A percentile compares a stretch with the other conserved stretches of the same genome.
Evolutionary conservation across 2,888 invertebrate species (phyloP).

Genomic region (Scaptomyza reducta): DNA sequence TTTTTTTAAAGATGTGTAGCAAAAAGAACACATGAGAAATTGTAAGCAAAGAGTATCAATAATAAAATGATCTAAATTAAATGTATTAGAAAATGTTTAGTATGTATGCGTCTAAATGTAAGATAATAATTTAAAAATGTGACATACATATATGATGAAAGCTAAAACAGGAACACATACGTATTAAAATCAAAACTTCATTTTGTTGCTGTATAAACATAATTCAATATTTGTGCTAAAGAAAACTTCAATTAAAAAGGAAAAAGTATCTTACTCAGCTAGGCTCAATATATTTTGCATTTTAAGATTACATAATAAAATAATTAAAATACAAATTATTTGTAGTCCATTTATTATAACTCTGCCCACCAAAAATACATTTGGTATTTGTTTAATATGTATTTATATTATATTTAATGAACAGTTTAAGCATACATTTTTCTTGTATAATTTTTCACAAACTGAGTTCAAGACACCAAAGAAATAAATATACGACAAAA

Average conservation of each 20-base stretch:
- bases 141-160: conserved; percentile 33
- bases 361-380: conserved; percentile 53
- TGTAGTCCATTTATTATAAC: conserved; percentile 39
- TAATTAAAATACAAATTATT: conserved; percentile 40
- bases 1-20: conserved; percentile 5
- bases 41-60: conserved; percentile 18
- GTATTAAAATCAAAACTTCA: conserved; percentile 12
- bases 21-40: conserved; percentile 12
- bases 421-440: conserved; percentile 15
- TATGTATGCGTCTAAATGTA: conserved; percentile 64
- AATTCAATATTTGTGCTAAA: background rate
- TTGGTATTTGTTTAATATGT: conserved; percentile 46
- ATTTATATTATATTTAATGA: conserved; percentile 32
- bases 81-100: conserved; percentile 79
- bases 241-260: background rate
- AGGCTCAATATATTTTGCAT: background rate
- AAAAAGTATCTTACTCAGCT: background rate
- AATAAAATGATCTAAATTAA: conserved; percentile 55
- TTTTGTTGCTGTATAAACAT: conserved; percentile 44
- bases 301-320: conserved; percentile 30
- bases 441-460: conserved; percentile 10
- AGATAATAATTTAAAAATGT: conserved; percentile 53
- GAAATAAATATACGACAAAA: background rate
- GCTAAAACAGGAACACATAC: conserved; percentile 35
- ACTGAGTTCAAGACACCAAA: conserved; percentile 28